These are phyloP conservation scores for Neosilurus hyrtlii DNA, from an alignment of 2,797 vertebrate species.

Conservation along the genomic window DNA sequence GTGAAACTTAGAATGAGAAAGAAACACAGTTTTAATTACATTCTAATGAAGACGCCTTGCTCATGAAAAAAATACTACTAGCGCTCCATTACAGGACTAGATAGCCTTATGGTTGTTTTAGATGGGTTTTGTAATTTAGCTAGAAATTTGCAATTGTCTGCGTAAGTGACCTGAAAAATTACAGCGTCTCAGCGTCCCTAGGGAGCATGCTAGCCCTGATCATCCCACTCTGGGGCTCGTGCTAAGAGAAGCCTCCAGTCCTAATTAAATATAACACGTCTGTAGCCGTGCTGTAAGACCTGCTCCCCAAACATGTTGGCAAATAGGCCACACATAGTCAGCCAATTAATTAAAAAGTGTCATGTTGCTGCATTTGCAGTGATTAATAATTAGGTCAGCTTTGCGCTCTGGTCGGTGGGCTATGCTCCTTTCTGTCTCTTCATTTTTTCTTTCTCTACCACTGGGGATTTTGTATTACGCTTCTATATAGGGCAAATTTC, in stretches of 20 bases:
- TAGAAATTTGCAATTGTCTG: conserved; percentile 51
- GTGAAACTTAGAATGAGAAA: conserved; percentile 35
- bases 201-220: conserved; percentile 57
- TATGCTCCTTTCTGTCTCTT: conserved; percentile 33
- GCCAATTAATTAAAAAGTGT: conserved; percentile 71
- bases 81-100: conserved; percentile 20
- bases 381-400: conserved; percentile 57
- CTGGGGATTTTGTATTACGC: conserved; percentile 17
- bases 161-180: conserved; percentile 60
- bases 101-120: conserved; percentile 40
- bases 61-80: conserved; percentile 19
- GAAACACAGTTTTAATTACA: conserved; percentile 48
- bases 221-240: conserved; percentile 54
- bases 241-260: conserved; percentile 61
- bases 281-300: conserved; percentile 56
- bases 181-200: conserved; percentile 31
- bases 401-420: conserved; percentile 38
- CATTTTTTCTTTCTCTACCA: conserved; percentile 23
- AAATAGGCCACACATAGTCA: conserved; percentile 69
- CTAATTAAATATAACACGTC: conserved; percentile 68
- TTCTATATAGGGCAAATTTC: background rate
- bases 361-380: conserved; percentile 64
- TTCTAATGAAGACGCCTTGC: conserved; percentile 42
- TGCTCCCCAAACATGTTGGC: conserved; percentile 62
- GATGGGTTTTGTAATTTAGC: conserved; percentile 56